Percentiles rank a stretch among this genome's conserved stretches.
Conservation (phyloP, 2,113 vertebrate species). For the Larimichthys polyactis region DNA sequence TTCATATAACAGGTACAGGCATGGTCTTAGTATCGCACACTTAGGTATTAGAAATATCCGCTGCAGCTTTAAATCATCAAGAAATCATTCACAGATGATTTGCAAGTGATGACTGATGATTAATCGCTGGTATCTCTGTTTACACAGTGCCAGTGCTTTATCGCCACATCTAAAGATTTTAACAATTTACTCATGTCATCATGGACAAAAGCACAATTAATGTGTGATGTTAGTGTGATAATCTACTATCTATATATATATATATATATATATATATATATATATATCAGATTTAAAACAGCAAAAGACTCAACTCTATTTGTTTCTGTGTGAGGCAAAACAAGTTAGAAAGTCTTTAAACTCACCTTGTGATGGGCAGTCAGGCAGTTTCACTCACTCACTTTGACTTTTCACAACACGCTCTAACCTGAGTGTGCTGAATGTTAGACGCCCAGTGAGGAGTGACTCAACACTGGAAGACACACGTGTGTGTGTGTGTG, state of each 20-base stretch:
- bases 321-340: too few relatives aligned
- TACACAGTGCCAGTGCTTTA: not conserved
- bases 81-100: too few relatives aligned
- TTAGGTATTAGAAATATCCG: too few relatives aligned
- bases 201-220: too few relatives aligned
- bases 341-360: too few relatives aligned
- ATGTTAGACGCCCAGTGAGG: not conserved
- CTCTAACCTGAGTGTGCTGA: not conserved
- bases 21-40: too few relatives aligned
- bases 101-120: not conserved
- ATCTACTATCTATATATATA: too few relatives aligned
- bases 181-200: not conserved
- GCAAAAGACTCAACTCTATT: too few relatives aligned
- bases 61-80: too few relatives aligned
- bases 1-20: too few relatives aligned
- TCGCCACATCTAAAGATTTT: not conserved
- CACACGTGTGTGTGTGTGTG: not conserved
- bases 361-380: slow-evolving; percentile 28
- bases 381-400: not conserved
- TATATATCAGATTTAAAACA: too few relatives aligned
- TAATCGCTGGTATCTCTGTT: not conserved
- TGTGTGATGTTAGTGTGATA: too few relatives aligned
- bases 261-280: not conserved
- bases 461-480: slow-evolving; percentile 31
- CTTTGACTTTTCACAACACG: slow-evolving; percentile 2